A percentile compares a stretch with the other conserved stretches of the same genome.
phyloP scores from a whole-genome alignment of 2,797 vertebrate species.

The Semotilus atromaculatus region DNA sequence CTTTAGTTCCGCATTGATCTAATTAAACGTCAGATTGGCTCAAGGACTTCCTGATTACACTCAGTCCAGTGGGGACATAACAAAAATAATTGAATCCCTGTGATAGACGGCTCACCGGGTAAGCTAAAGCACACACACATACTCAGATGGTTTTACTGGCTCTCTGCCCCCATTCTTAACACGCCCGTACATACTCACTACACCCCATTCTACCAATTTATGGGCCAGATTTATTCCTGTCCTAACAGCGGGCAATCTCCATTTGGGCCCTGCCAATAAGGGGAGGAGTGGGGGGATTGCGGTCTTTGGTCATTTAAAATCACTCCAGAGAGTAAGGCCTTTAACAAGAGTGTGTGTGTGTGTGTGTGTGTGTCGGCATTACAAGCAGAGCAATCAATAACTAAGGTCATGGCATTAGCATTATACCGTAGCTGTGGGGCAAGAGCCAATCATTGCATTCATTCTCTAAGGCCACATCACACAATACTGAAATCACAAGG shows the following conservation, averaged over 20 bases:
- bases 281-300: conserved; percentile 12
- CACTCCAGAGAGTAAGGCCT: conserved; percentile 43
- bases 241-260: conserved; percentile 15
- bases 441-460: conserved; percentile 35
- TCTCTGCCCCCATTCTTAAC: conserved; percentile 5
- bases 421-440: conserved; percentile 19
- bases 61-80: conserved; percentile 60
- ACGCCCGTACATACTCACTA: background rate
- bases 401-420: conserved; percentile 42
- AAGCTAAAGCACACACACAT: conserved; percentile 32
- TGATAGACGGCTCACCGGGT: conserved; percentile 62
- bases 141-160: conserved; percentile 14
- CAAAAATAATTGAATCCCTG: conserved; percentile 63
- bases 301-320: conserved; percentile 40
- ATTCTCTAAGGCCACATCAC: conserved; percentile 22
- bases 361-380: conserved; percentile 5
- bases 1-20: conserved; percentile 50
- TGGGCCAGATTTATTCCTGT: conserved; percentile 38
- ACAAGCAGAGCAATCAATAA: conserved; percentile 48
- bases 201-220: conserved; percentile 40
- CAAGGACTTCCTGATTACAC: conserved; percentile 61
- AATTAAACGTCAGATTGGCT: conserved; percentile 60
- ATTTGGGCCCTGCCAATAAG: conserved; percentile 30
- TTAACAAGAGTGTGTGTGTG: conserved; percentile 32
- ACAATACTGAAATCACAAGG: conserved; percentile 11